Evolutionary conservation across 2,113 vertebrate species (phyloP), one percentile per base, ranked within the genome.

Genomic region (Crocuta crocuta): DNA sequence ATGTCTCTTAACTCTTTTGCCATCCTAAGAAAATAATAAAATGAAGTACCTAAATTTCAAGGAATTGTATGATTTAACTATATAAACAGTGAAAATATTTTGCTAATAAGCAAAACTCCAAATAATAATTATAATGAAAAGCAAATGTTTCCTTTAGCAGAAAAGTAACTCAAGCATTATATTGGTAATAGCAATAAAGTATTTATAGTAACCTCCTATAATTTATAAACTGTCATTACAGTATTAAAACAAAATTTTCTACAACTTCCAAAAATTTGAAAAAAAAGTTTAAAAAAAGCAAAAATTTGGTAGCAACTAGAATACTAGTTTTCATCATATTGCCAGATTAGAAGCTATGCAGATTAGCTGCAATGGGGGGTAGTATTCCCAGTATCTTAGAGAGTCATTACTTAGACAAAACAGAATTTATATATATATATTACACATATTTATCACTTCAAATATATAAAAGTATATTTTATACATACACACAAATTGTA

Each of bases 81-180:
- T 39, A 39, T 28, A 87, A 95, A 33, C 86, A 74, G 6, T 80
- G 43, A 79, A 81, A 95, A 66, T 61, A 83, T 73, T 94, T 89
- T 93, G 28, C n/a, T 73, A 88, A 17, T 66, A 94, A 95, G 53
- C 53, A 85, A 82, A 79, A 81, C 17, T 33, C 80, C 81, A 90
- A 83, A 86, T 78, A 86, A 71, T 48, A 76, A 33, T 80, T 70
- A 45, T 76, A 95, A 86, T 95, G 68, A 94, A 95, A 96, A 85
- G 68, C 13, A 70, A 93, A 23, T 91, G 28, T 71, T 96, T 70
- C 89, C 63, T 63, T 94, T 80, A 89, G n/a, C 39, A 96, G 53
- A 88, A 89, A 91, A 91, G 55, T 24, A 96, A 76, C 12, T 84
- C 58, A 91, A 86, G 17, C 73, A 89, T 48, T 70, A 90, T 87